Conservation (phyloP, 2,797 vertebrate genomes). For the Buceros bicornis region DNA sequence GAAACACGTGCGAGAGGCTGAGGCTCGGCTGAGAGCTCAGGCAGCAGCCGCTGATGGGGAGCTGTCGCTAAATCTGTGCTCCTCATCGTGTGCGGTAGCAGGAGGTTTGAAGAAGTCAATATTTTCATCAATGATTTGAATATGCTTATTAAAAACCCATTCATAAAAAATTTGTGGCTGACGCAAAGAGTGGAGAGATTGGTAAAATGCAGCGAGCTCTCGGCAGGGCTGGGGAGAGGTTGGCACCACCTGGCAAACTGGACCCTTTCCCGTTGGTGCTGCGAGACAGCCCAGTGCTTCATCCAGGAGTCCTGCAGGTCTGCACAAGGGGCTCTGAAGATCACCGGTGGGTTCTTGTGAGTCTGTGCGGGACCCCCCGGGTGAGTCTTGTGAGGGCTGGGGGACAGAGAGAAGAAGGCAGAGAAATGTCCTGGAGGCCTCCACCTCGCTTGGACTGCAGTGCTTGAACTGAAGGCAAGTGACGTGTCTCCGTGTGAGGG, state of each 20-base stretch:
- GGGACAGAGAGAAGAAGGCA: not conserved
- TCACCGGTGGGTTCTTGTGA: accelerated
- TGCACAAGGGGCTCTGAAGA: not conserved
- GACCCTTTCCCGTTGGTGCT: not conserved
- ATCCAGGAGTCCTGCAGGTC: not conserved
- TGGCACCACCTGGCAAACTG: not conserved
- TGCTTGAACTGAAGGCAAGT: not conserved
- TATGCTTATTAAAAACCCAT: not conserved
- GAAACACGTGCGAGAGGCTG: not conserved
- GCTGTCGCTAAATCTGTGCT: not conserved
- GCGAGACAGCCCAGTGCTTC: not conserved
- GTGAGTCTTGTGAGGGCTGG: not conserved
- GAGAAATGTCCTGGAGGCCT: not conserved
- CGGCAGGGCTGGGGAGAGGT: not conserved
- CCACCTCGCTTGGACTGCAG: not conserved
- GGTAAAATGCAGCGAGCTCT: not conserved
- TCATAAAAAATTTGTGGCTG: not conserved
- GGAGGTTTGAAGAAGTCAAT: slow-evolving; percentile 17
- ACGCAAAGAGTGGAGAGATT: not conserved
- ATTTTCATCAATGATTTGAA: not conserved
- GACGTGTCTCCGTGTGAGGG: accelerated
- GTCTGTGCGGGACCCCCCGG: accelerated
- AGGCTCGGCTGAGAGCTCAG: not conserved
- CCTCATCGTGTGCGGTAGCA: slow-evolving; percentile 5
- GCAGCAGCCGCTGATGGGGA: not conserved